A percentile compares a stretch with the other conserved stretches of the same genome.
Conservation (phyloP, 2,888 invertebrate species). For the Habrosyne pyritoides region DNA sequence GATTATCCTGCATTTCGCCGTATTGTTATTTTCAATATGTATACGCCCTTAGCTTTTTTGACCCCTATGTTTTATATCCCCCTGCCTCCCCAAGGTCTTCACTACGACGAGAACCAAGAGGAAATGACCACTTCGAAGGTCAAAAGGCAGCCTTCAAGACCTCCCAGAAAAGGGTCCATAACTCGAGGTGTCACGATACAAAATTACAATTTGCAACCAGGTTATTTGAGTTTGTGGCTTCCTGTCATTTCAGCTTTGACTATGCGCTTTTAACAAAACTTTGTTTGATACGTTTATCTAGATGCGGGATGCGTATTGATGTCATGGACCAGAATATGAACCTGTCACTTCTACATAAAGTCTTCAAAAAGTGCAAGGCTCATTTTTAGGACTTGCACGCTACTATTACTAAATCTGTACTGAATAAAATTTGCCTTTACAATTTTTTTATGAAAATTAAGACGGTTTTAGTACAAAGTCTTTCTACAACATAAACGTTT, state of each 20-base stretch:
- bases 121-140: constrained; percentile 67
- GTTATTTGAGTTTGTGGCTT: constrained; percentile 39
- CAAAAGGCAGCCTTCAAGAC: constrained; percentile 86
- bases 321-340: background rate
- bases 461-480: too few species aligned
- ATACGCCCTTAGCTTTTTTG: constrained; percentile 15
- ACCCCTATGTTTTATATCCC: constrained; percentile 35
- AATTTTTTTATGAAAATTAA: too few species aligned
- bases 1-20: too few species aligned
- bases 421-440: too few species aligned
- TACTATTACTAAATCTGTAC: too few species aligned
- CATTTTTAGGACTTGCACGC: too few species aligned
- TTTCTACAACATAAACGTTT: too few species aligned
- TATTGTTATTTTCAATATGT: background rate
- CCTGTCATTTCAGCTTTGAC: constrained; percentile 6
- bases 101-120: constrained; percentile 91
- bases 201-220: constrained; percentile 71
- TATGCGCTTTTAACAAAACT: background rate
- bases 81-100: constrained; percentile 84
- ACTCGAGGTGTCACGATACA: constrained; percentile 80
- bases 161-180: constrained; percentile 90
- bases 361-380: too few species aligned
- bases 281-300: background rate
- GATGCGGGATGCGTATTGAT: background rate
- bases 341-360: too few species aligned